phyloP scores from a whole-genome alignment of 2,888 invertebrate species.

The Pocota personata region DNA sequence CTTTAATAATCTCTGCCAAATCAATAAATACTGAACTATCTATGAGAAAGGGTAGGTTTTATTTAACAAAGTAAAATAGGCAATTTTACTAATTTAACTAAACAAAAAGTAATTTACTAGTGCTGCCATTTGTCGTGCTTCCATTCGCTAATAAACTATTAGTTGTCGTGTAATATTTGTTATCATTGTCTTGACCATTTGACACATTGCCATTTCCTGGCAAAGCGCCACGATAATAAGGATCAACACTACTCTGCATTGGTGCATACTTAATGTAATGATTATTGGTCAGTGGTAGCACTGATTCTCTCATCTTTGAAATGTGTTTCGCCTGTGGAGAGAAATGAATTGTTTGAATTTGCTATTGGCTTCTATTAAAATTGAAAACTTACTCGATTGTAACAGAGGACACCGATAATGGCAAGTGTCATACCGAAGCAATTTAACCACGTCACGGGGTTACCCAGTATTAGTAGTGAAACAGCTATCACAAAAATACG shows the following conservation, averaged over 20 bases:
- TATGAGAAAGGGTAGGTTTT: background rate
- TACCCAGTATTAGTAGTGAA: slow-evolving; percentile 93
- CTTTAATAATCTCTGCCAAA: slow-evolving; percentile 36
- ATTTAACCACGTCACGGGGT: slow-evolving; percentile 95
- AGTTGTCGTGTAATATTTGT: slow-evolving; percentile 74
- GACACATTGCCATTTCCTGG: slow-evolving; percentile 75
- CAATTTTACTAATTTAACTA: slow-evolving; percentile 74
- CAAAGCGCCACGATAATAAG: slow-evolving; percentile 77
- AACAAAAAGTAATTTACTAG: slow-evolving; percentile 81
- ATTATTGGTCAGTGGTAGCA: slow-evolving; percentile 84
- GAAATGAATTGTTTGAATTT: slow-evolving; percentile 3
- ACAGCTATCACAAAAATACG: slow-evolving; percentile 95
- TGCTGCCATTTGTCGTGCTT: slow-evolving; percentile 78
- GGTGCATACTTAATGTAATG: slow-evolving; percentile 81
- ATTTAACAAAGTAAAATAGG: slow-evolving; percentile 12
- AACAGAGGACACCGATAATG: slow-evolving; percentile 93
- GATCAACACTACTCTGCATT: slow-evolving; percentile 77
- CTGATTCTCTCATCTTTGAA: slow-evolving; percentile 84
- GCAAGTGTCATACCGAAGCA: slow-evolving; percentile 95
- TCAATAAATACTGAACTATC: slow-evolving; percentile 50
- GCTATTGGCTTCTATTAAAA: background rate
- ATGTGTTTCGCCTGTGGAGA: slow-evolving; percentile 87
- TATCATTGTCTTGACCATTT: slow-evolving; percentile 72
- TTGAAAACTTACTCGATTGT: slow-evolving; percentile 89
- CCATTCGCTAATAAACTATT: slow-evolving; percentile 80